Base-by-base conservation (phyloP, 2,797 vertebrate species). In the Chrysocyon brachyurus region DNA sequence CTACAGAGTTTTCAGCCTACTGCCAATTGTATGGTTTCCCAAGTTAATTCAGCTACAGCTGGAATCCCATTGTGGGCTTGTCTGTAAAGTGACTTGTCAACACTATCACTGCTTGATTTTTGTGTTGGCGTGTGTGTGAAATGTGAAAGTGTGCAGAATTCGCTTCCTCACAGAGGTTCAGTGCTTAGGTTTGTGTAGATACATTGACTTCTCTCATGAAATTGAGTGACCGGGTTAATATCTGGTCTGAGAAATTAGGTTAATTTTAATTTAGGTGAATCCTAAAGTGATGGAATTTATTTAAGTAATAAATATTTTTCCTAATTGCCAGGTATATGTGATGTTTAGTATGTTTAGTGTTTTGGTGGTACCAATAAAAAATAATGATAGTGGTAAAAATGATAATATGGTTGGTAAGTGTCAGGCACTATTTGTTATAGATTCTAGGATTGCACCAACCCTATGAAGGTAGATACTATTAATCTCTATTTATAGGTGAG, bases 211-310 rank as follows among this genome's bases (percentile, higher is more conserved):
- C 66, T 40, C 49, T 96, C 84, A 11, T 97, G 81, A 70, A 54
- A 14, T 31, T 28, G 31, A 81, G 66, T 40, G 70, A 90, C 26
- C 14, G 59, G 12, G 15, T 82, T 92, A 95, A 90, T 91, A 64
- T 92, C 93, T 88, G 88, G 87, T 57, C 84, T 96, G 95, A 85
- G 63, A 88, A 97, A 93, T 79, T 63, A 95, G 87, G 92, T 95
- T 91, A 96, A 78, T 85, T 56, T 59, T 94, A 31, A 88, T 68
- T 86, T 54, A 73, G 72, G 26, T 95, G 52, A 94, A 63, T 91
- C 28, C 26, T 63, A 40, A 92, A 95, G 84, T 59, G 75, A 87
- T 92, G 73, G 72, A 33, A 77, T 92, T 73, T 85, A 68, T 54
- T 64, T 79, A 85, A 87, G 87, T 95, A 46, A 46, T 46, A 46